A percentile compares a stretch with the other conserved stretches of the same genome.
Evolutionary conservation across 2,797 vertebrate species (phyloP).

Genomic region (Eospalax fontanierii): DNA sequence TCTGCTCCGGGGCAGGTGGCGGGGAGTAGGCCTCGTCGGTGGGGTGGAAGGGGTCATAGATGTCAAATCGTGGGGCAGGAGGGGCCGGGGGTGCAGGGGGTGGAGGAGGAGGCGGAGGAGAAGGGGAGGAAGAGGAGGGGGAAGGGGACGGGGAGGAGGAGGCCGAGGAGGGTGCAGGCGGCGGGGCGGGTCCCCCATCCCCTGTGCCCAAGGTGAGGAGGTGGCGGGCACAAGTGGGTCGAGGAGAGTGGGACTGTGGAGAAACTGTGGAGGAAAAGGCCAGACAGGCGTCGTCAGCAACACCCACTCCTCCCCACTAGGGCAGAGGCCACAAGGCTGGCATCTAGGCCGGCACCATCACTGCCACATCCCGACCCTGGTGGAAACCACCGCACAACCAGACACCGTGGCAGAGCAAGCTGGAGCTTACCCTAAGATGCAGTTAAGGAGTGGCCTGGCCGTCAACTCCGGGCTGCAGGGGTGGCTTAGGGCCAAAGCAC

Average conservation of each 20-base stretch:
- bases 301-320: background rate
- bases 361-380: background rate
- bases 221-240: constrained; percentile 71
- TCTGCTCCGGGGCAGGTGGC: constrained; percentile 92
- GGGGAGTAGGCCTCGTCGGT: constrained; percentile 90
- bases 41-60: constrained; percentile 95
- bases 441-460: background rate
- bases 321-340: background rate
- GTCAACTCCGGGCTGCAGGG: background rate
- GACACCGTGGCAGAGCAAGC: background rate
- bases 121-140: constrained; percentile 87
- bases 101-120: constrained; percentile 86
- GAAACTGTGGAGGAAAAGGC: constrained; percentile 71
- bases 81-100: constrained; percentile 81
- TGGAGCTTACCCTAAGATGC: too few species aligned
- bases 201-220: constrained; percentile 88
- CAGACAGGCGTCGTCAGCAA: background rate
- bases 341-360: fast-evolving
- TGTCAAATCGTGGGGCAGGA: constrained; percentile 88
- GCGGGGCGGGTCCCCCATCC: constrained; percentile 85
- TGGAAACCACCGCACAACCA: background rate
- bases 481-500: background rate
- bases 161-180: constrained; percentile 91
- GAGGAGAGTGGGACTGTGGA: constrained; percentile 76
- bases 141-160: constrained; percentile 92